Conservation (phyloP, 2,888 invertebrate genomes). For the Agrilus cyanescens region DNA sequence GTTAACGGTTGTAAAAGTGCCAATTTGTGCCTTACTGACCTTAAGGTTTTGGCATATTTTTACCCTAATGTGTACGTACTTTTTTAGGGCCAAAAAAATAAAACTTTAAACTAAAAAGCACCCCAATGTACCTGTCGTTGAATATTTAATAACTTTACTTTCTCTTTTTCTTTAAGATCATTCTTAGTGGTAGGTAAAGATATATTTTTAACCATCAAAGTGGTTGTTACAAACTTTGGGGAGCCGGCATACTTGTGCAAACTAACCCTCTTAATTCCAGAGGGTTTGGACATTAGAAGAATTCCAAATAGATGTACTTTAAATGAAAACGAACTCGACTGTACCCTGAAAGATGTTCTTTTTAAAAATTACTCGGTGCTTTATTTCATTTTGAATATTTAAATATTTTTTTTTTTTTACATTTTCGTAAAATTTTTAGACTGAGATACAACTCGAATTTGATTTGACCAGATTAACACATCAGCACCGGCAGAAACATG, state of each 20-base stretch:
- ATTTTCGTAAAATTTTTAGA: constrained; percentile 11
- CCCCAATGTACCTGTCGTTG: too few relatives aligned
- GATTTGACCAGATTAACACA: constrained; percentile 15
- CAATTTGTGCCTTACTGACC: constrained; percentile 39
- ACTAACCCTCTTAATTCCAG: constrained; percentile 19
- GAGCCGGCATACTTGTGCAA: constrained; percentile 30
- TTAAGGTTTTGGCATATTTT: constrained; percentile 33
- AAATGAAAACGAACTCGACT: constrained; percentile 12
- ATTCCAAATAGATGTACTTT: constrained; percentile 19
- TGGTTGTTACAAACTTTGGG: constrained; percentile 25
- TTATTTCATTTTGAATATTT: constrained; percentile 4
- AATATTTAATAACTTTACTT: too few relatives aligned
- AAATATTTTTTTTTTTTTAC: constrained; percentile 1
- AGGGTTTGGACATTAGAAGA: constrained; percentile 17
- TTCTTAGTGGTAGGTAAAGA: constrained; percentile 25
- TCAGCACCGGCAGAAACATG: constrained; percentile 4
- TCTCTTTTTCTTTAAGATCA: constrained; percentile 13
- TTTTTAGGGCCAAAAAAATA: too few relatives aligned
- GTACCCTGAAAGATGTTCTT: constrained; percentile 21
- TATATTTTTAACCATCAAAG: constrained; percentile 20
- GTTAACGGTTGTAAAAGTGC: constrained; percentile 44
- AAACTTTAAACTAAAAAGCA: too few relatives aligned
- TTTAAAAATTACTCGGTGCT: constrained; percentile 14
- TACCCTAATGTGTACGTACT: constrained; percentile 21
- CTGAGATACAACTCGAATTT: constrained; percentile 16